Conservation (phyloP, 2,888 invertebrate species). For the Parnassius glacialis region DNA sequence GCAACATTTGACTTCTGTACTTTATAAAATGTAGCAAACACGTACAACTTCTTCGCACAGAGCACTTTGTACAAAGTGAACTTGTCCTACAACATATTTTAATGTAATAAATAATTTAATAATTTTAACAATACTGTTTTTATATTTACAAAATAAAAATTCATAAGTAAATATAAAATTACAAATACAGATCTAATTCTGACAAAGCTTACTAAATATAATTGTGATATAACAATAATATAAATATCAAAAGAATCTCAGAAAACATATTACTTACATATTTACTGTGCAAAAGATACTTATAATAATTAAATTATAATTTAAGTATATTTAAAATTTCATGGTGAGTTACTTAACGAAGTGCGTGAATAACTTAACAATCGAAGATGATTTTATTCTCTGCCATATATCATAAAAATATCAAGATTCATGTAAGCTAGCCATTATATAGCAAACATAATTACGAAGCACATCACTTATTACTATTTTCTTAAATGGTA, state of each 20-base stretch:
- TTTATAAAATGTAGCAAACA: slow-evolving; percentile 9
- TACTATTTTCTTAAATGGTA: neutral
- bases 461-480: neutral
- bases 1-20: slow-evolving; percentile 21
- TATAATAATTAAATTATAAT: slow-evolving; percentile 11
- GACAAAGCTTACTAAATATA: slow-evolving; percentile 8
- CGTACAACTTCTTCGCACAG: neutral
- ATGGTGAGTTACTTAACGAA: slow-evolving; percentile 20
- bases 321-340: slow-evolving; percentile 16
- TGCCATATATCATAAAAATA: neutral
- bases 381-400: slow-evolving; percentile 3
- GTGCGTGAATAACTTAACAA: slow-evolving; percentile 11
- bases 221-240: slow-evolving; percentile 12
- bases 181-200: slow-evolving; percentile 13
- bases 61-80: slow-evolving; percentile 16
- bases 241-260: slow-evolving; percentile 17
- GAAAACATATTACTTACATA: slow-evolving; percentile 1
- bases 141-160: slow-evolving; percentile 29
- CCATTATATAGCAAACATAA: neutral
- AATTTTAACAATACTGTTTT: slow-evolving; percentile 18
- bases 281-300: neutral
- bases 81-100: slow-evolving; percentile 5
- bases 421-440: neutral
- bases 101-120: slow-evolving; percentile 29
- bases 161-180: slow-evolving; percentile 8